phyloP scores from a whole-genome alignment of 2,888 invertebrate species.

The Cenopis cana region DNA sequence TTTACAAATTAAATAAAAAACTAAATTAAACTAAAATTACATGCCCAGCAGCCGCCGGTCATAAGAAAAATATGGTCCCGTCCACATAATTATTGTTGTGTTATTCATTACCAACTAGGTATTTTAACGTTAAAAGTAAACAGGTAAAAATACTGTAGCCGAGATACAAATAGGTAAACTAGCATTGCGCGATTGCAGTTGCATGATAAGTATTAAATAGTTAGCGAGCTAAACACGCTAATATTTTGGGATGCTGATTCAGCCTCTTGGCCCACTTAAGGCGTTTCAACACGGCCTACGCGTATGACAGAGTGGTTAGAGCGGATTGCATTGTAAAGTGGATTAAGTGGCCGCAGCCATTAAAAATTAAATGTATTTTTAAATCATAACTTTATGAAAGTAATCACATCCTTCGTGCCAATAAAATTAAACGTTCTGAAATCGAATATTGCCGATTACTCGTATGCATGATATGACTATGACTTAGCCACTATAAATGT shows the following conservation, averaged over 20 bases:
- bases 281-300: constrained; percentile 39
- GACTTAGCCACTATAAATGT: background rate
- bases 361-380: background rate
- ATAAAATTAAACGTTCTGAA: background rate
- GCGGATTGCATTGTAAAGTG: constrained; percentile 27
- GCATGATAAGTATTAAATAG: constrained; percentile 14
- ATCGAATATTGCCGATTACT: background rate
- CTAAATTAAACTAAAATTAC: no score
- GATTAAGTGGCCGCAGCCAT: background rate
- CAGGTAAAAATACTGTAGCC: background rate
- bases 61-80: no score
- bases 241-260: constrained; percentile 39
- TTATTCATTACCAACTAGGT: no score
- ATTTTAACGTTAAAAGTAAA: no score
- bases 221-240: constrained; percentile 23
- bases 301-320: constrained; percentile 32
- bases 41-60: no score
- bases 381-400: background rate
- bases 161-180: background rate
- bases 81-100: no score
- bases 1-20: no score
- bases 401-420: background rate
- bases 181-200: background rate
- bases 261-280: constrained; percentile 35
- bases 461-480: background rate